phyloP scores from a whole-genome alignment of 1,140 invertebrate species.

The Scaptomyza montana region DNA sequence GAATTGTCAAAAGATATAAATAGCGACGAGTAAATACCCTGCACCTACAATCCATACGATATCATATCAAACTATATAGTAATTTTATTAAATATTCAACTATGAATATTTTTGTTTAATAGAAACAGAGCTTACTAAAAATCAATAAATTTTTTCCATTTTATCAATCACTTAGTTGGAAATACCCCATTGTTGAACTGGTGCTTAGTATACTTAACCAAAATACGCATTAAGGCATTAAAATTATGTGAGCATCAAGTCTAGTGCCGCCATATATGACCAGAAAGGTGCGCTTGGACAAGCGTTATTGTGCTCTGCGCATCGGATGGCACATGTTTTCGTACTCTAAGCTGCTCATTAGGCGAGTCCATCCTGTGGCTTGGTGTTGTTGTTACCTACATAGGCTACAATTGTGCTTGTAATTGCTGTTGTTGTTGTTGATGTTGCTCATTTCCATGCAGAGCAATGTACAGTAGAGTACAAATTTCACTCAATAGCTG shows the following conservation, averaged over 20 bases:
- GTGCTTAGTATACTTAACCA: neutral
- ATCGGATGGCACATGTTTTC: constrained; percentile 18
- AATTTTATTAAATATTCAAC: too few relatives aligned
- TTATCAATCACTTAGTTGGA: neutral
- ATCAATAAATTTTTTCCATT: too few relatives aligned
- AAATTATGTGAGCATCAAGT: constrained; percentile 53
- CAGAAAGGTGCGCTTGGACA: constrained; percentile 48
- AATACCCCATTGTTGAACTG: neutral
- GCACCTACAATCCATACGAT: neutral
- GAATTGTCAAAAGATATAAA: neutral
- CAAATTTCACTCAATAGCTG: constrained; percentile 55
- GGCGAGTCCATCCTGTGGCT: constrained; percentile 43
- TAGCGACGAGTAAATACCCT: constrained; percentile 15
- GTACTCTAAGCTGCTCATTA: constrained; percentile 65
- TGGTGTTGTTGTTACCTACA: neutral
- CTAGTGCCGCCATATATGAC: constrained; percentile 28
- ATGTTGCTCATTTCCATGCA: constrained; percentile 61
- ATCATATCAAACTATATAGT: too few relatives aligned
- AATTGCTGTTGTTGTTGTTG: constrained; percentile 17
- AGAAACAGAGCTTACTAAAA: too few relatives aligned
- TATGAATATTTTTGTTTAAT: too few relatives aligned
- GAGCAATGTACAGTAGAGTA: constrained; percentile 28
- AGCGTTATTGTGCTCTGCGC: constrained; percentile 1
- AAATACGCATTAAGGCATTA: constrained; percentile 61
- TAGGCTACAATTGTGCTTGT: neutral